Evolutionary conservation across 1,140 invertebrate genomes (phyloP), one percentile per base, ranked within the genome.

Genomic region (Pemphigus obesinymphae): DNA sequence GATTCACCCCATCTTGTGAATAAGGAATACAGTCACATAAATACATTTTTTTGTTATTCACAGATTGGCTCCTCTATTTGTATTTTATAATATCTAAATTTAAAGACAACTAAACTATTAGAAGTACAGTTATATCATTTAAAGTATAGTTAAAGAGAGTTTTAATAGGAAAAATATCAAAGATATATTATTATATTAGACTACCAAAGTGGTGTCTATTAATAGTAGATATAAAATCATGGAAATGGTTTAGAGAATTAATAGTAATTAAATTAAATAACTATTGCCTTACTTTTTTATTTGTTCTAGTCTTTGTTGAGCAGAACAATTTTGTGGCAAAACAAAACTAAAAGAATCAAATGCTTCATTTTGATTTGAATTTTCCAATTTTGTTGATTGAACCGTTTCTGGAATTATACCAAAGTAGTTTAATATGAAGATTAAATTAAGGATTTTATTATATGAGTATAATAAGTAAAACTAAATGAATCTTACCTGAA

Each of bases 291-390:
- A 73, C 43, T 45, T 80, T 20, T 43, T 80, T 63, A 29, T 63
- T 20, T 31, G 45, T 45, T 80, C 37, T 13, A 63, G 31, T 43
- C 26, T 26, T 45, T 61, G 75, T 45, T 45, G 76, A 61, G 7
- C 40, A 63, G 15, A 45, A 31, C 3, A 31, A 20, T 11, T 23
- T 80, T 61, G 31, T 15, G 53, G 37, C 7, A 45, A 26, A 63
- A 43, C 3, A 63, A 80, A 80, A 80, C 76, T 80, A 80, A 63
- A 80, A 45, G 53, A 61, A 45, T 63, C 17, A n/a, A 61, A 4
- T n/a, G n/a, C n/a, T 80, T 43, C 34, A 5, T 29, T 31, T 31
- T 40, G 23, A 5, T 55, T 40, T 29, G 53, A 37, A 45, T 70
- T 45, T 70, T 7, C 37, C 2, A 45, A 6, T 70, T 70, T 70